phyloP scores from a whole-genome alignment of 1,140 invertebrate genomes.

The Zaprionus nigranus region DNA sequence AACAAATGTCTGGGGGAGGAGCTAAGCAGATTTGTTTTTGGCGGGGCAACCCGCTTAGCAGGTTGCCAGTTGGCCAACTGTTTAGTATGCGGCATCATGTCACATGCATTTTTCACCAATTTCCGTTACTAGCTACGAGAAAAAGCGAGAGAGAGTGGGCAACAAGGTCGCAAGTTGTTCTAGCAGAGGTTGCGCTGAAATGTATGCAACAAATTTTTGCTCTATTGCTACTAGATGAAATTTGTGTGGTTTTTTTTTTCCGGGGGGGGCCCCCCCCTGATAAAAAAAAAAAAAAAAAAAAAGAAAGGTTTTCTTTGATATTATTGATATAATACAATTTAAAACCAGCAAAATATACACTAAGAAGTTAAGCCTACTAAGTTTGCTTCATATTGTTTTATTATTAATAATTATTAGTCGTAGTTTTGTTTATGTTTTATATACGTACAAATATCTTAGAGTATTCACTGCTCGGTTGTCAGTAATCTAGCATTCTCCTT shows the following conservation, averaged over 20 bases:
- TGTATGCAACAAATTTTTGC: not conserved
- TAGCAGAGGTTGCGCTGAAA: not conserved
- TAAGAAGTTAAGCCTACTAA: not conserved
- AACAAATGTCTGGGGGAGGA: not conserved
- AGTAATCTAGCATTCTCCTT: conserved; percentile 3
- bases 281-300: no score
- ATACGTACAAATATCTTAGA: not conserved
- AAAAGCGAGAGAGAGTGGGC: not conserved
- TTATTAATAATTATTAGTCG: not conserved
- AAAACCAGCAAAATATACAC: not conserved
- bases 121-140: conserved; percentile 15
- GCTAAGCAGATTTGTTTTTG: conserved; percentile 17
- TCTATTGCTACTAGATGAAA: not conserved
- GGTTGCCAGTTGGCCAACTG: conserved; percentile 31
- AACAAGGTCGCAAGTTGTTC: conserved; percentile 1
- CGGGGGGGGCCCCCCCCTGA: no score
- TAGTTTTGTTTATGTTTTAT: not conserved
- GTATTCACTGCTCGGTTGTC: conserved; percentile 6
- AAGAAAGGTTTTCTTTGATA: no score
- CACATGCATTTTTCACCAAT: conserved; percentile 36
- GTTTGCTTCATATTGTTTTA: not conserved
- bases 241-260: no score
- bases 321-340: no score
- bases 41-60: conserved; percentile 9
- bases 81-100: conserved; percentile 35